Evolutionary conservation across 2,113 vertebrate genomes (phyloP), one percentile per base, ranked within the genome.

Genomic region (Gavia stellata): DNA sequence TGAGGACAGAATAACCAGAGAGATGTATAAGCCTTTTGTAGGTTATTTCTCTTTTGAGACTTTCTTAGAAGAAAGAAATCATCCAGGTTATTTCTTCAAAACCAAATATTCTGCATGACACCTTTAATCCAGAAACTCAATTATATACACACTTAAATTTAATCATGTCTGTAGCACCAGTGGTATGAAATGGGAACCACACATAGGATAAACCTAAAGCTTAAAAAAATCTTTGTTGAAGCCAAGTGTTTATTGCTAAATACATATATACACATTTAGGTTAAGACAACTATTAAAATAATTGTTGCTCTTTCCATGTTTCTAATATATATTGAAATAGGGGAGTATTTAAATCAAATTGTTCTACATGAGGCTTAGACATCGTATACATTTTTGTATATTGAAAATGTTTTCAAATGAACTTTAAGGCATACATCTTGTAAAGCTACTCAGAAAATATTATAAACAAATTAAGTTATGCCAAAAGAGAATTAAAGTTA

Each of bases 261-360:
- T 20, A 53, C 18, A 90, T 24, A 56, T 1, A 68, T 17, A 70
- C n/a, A 70, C n/a, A 63, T 59, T 73, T 68, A 15, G 6, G 88
- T 87, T 79, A 90, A 92, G 58, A 31, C 18, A 65, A 24, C 42
- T 59, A 81, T 92, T 95, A 85, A 93, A 92, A 79, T 93, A 93
- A 90, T 82, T 82, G 40, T 45, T 92, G 20, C 14, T 92, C 74
- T 72, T 86, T 42, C 87, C 31, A 58, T 73, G 62, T 90, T 94
- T 96, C 88, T 88, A 84, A 81, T 84, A 94, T 88, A 80, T 83
- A 86, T 53, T 93, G 92, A 92, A 96, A 94, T 86, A 80, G 21
- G 7, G 13, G 5, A 82, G 17, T 45, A 71, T 71, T 95, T 86
- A 75, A 87, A 85, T 91, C 7, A 71, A 91, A 34, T 58, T 85